A percentile compares a stretch with the other conserved stretches of the same genome.
These are phyloP conservation scores for Bhutanitis thaidina DNA, from an alignment of 2,888 invertebrate genomes.

Conservation along the genomic window DNA sequence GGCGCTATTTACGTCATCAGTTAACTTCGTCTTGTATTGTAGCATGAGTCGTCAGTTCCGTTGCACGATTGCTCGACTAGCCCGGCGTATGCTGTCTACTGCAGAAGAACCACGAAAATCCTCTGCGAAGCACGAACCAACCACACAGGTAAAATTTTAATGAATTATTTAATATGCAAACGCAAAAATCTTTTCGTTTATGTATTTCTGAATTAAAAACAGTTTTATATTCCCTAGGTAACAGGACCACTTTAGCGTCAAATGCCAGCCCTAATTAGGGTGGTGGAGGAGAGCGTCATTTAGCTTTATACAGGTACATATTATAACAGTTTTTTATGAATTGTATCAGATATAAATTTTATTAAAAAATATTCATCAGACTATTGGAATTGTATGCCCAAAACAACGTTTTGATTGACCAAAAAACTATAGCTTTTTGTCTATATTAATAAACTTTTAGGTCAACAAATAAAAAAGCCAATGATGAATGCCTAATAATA, in stretches of 20 bases:
- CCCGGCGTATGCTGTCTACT: constrained; percentile 72
- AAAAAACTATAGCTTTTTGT: too few species aligned
- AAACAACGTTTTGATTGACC: too few species aligned
- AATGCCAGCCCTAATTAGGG: constrained; percentile 72
- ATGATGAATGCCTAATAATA: too few species aligned
- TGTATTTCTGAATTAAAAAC: too few species aligned
- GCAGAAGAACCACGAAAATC: constrained; percentile 63
- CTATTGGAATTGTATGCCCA: too few species aligned
- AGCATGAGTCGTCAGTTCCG: constrained; percentile 96
- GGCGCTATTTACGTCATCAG: constrained; percentile 93
- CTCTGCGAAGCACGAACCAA: constrained; percentile 62
- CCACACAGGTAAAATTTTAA: constrained; percentile 58
- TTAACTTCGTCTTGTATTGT: constrained; percentile 95
- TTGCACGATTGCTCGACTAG: constrained; percentile 87
- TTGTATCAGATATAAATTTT: too few species aligned
- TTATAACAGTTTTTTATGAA: not conserved
- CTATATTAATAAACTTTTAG: too few species aligned
- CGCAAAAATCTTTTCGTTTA: too few species aligned
- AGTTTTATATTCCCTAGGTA: constrained; percentile 40
- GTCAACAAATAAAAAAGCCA: too few species aligned
- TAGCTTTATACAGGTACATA: constrained; percentile 52
- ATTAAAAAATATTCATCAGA: too few species aligned
- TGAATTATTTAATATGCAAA: too few species aligned
- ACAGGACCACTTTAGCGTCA: constrained; percentile 77
- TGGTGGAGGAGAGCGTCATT: constrained; percentile 72